These are phyloP conservation scores for Craseonycteris thonglongyai DNA, from an alignment of 2,113 vertebrate species.

Conservation along the genomic window DNA sequence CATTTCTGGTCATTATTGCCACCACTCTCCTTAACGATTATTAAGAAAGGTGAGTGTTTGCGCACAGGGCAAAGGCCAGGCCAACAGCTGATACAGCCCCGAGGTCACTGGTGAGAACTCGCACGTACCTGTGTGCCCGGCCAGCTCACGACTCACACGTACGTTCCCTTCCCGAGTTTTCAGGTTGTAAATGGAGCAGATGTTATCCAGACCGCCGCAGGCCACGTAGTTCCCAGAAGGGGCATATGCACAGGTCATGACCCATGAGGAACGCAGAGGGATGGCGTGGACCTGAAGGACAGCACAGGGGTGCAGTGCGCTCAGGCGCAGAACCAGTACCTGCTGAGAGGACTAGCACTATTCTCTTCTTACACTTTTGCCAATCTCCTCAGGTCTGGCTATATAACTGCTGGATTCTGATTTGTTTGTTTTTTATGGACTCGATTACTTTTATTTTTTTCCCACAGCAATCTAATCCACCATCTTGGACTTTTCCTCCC, in stretches of 20 bases:
- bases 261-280: conserved; percentile 98
- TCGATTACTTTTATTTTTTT: too few species aligned
- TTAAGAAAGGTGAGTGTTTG: too few species aligned
- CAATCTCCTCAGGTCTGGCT: too few species aligned
- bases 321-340: neutral
- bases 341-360: too few species aligned
- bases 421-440: too few species aligned
- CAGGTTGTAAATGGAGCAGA: conserved; percentile 99
- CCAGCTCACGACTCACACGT: conserved; percentile 96
- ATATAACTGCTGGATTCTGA: too few species aligned
- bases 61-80: fast-evolving
- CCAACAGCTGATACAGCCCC: fast-evolving
- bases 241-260: conserved; percentile 99
- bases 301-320: neutral
- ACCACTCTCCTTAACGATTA: neutral
- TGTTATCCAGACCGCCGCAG: conserved; percentile 98
- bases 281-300: conserved; percentile 92
- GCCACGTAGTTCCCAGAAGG: conserved; percentile 99
- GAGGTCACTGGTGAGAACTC: fast-evolving
- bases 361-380: too few species aligned
- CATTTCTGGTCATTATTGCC: neutral
- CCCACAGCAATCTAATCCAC: too few species aligned
- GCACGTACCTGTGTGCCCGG: conserved; percentile 93
- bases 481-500: too few species aligned
- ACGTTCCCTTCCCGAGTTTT: conserved; percentile 99